Percentiles rank a stretch among this genome's conserved stretches.
Conservation (phyloP, 2,888 invertebrate species). For the Dascillus cervinus region DNA sequence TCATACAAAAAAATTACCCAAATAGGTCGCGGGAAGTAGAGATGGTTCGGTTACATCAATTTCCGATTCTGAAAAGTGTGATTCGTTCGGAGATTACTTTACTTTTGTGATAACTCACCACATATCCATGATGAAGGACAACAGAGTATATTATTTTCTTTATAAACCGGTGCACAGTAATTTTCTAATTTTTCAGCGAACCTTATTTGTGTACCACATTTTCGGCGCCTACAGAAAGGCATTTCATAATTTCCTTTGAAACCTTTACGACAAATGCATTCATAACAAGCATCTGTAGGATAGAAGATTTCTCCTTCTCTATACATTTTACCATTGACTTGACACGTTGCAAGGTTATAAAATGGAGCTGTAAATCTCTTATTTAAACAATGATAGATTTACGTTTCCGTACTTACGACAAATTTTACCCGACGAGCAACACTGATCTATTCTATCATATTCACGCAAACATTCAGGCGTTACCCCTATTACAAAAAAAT, state of each 20-base stretch:
- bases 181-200: slow-evolving; percentile 11
- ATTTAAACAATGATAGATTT: too few relatives aligned
- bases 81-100: too few relatives aligned
- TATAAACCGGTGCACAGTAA: slow-evolving; percentile 17
- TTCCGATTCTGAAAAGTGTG: too few relatives aligned
- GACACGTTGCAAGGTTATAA: slow-evolving; percentile 8
- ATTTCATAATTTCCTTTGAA: slow-evolving; percentile 19
- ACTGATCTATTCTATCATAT: too few relatives aligned
- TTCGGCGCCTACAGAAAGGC: slow-evolving; percentile 16
- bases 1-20: too few relatives aligned
- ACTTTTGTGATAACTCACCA: slow-evolving; percentile 19
- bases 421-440: too few relatives aligned
- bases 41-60: too few relatives aligned
- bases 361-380: slow-evolving; percentile 9
- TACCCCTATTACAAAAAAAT: too few relatives aligned
- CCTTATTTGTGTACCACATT: slow-evolving; percentile 17
- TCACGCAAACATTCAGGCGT: too few relatives aligned
- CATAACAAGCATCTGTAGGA: slow-evolving; percentile 15
- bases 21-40: too few relatives aligned
- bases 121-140: slow-evolving; percentile 16
- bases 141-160: slow-evolving; percentile 8
- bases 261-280: slow-evolving; percentile 19
- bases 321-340: slow-evolving; percentile 15
- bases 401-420: too few relatives aligned
- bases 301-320: slow-evolving; percentile 18